These are phyloP conservation scores for Betta splendens DNA, from an alignment of 2,797 vertebrate species.

Conservation along the genomic window DNA sequence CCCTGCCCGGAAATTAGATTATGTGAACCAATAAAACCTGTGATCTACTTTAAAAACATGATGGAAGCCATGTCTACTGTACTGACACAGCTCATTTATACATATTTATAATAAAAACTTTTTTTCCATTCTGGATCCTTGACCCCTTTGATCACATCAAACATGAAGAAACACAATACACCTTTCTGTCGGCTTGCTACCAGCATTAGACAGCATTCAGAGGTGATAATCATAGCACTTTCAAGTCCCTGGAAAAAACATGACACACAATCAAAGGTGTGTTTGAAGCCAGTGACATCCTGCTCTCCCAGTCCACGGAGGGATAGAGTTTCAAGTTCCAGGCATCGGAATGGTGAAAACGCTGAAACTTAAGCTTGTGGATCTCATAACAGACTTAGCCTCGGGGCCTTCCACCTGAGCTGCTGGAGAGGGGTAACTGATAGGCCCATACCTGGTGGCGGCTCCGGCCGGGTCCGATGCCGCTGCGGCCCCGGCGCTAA, in stretches of 20 bases:
- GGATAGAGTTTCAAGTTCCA: constrained; percentile 79
- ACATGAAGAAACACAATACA: constrained; percentile 55
- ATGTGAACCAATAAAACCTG: constrained; percentile 45
- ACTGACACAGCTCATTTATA: constrained; percentile 8
- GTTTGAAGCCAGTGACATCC: constrained; percentile 75
- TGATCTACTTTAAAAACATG: constrained; percentile 46
- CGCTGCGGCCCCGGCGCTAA: constrained; percentile 66
- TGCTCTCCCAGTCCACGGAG: constrained; percentile 70
- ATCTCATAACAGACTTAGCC: constrained; percentile 79
- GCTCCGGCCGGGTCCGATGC: constrained; percentile 55
- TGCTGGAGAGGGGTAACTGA: constrained; percentile 78
- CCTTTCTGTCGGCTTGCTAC: constrained; percentile 30
- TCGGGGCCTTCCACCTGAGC: constrained; percentile 74
- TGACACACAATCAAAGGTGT: constrained; percentile 71
- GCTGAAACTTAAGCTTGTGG: constrained; percentile 79
- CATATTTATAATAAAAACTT: too few relatives aligned
- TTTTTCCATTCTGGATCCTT: too few relatives aligned
- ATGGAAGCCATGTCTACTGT: constrained; percentile 15
- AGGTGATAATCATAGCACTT: constrained; percentile 68
- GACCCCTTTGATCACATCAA: constrained; percentile 30
- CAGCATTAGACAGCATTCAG: constrained; percentile 34
- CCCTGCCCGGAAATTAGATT: constrained; percentile 72
- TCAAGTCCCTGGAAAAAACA: constrained; percentile 53
- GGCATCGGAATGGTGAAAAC: constrained; percentile 82
- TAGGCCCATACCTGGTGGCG: constrained; percentile 62